These are phyloP conservation scores for Pachyrhynchus sulphureomaculatus DNA, from an alignment of 1,140 invertebrate species.

Conservation along the genomic window DNA sequence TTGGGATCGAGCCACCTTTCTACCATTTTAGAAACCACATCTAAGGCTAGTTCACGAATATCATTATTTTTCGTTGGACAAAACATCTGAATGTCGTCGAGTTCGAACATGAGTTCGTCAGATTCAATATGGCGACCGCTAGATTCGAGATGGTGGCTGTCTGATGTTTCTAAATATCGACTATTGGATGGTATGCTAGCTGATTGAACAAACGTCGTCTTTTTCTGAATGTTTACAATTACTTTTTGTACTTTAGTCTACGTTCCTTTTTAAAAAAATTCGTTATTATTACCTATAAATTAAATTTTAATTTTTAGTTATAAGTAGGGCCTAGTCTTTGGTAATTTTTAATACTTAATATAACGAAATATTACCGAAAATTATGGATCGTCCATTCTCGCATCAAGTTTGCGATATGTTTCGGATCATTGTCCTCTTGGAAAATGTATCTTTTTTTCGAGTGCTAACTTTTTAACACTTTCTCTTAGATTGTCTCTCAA, in stretches of 20 bases:
- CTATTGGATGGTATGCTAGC: constrained; percentile 1
- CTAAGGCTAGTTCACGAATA: constrained; percentile 57
- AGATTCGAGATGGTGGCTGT: not conserved
- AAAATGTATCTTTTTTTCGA: too few species aligned
- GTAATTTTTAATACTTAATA: constrained; percentile 14
- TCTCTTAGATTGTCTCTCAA: too few species aligned
- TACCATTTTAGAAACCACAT: constrained; percentile 57
- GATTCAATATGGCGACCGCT: constrained; percentile 15
- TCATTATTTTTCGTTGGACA: constrained; percentile 56
- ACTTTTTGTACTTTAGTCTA: not conserved
- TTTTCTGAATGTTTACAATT: not conserved
- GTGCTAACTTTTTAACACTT: too few species aligned
- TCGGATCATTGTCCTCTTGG: too few species aligned
- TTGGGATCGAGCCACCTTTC: constrained; percentile 60
- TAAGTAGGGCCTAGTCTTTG: constrained; percentile 11
- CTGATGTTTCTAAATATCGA: not conserved
- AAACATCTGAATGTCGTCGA: constrained; percentile 57
- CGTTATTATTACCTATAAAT: not conserved
- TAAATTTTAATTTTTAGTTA: not conserved
- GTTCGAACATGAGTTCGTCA: constrained; percentile 49
- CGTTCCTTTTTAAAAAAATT: not conserved
- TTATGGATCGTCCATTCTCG: too few species aligned
- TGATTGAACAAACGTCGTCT: constrained; percentile 17
- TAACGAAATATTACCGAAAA: too few species aligned
- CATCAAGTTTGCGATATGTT: too few species aligned